Evolutionary conservation across 1,140 invertebrate genomes (phyloP), one percentile per base, ranked within the genome.

Genomic region (Bombus balteatus): DNA sequence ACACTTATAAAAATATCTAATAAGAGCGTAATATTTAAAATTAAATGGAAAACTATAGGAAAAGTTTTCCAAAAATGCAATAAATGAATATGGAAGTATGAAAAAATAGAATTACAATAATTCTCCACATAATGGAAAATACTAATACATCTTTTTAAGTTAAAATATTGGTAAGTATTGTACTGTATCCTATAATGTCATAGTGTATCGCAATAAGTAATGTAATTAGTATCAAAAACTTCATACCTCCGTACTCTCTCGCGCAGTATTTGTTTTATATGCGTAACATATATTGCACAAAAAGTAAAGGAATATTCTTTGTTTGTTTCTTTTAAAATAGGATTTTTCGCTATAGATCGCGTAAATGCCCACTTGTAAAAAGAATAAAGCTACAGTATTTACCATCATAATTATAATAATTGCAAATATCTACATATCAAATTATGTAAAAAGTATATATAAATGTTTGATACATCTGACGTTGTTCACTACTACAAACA

Each of bases 11-110:
- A 83, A 70, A 77, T 83, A 77, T 70, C 12, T 83, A 65, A 57
- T 28, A 8, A 70, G 3, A 25, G 65, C 13, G 2, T 32, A 62
- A n/a, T 43, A 25, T 65, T 37, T 80, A n/a, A 25, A 39, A 15
- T 62, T 13, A 2, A 47, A n/a, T 10, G 15, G 8, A 32, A 41
- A 53, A 83, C 28, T 62, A 39, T 53, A 65, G 8, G 39, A 84
- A 53, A 73, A 32, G 39, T 79, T 25, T 34, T 47, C 43, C 53
- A 15, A 84, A 66, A 81, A 81, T 81, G 83, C 68, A 81, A 85
- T n/a, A 57, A n/a, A 59, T 15, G 15, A 65, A 37, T 9, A 72
- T 72, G 22, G 5, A 53, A 53, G 65, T 66, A 41, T 32, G n/a
- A 39, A 59, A 82, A 34, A 43, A 80, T 37, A 53, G 15, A 73